Evolutionary conservation across 2,797 vertebrate species (phyloP).

Genomic region (Hypotaenidia okinawae): DNA sequence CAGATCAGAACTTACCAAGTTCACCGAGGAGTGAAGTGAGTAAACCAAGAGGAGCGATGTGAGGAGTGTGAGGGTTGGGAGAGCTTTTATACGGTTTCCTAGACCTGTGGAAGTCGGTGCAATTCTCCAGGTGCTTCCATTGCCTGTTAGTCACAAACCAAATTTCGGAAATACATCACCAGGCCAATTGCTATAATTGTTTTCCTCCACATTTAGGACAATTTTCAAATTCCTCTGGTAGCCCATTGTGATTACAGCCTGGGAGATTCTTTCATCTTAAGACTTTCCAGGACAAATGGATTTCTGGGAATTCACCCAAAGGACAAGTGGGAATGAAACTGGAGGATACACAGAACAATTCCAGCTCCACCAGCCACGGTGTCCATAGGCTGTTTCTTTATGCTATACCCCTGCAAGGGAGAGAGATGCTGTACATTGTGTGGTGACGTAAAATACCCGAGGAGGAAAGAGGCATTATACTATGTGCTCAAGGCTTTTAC

Average conservation of each 20-base stretch:
- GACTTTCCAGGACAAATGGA: neutral
- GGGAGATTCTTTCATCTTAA: neutral
- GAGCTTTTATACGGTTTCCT: constrained; percentile 19
- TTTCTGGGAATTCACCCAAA: neutral
- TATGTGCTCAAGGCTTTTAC: neutral
- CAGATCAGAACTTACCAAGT: neutral
- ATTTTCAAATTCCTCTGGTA: constrained; percentile 38
- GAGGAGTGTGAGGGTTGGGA: neutral
- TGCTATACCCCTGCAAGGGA: neutral
- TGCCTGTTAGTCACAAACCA: neutral
- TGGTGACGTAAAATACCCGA: neutral
- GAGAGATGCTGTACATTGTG: neutral
- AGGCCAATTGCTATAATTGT: constrained; percentile 45
- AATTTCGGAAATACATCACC: constrained; percentile 20
- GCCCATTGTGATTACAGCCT: neutral
- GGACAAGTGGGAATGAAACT: neutral
- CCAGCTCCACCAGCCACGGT: neutral
- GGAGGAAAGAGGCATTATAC: neutral
- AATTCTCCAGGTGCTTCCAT: neutral
- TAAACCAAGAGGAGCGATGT: neutral
- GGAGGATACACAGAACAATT: neutral
- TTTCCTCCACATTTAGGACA: neutral
- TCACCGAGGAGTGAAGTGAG: neutral
- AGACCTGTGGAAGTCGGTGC: neutral
- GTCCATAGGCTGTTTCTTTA: neutral